Evolutionary conservation across 2,888 invertebrate genomes (phyloP), one percentile per base, ranked within the genome.

Genomic region (Zygogramma bicolorata): DNA sequence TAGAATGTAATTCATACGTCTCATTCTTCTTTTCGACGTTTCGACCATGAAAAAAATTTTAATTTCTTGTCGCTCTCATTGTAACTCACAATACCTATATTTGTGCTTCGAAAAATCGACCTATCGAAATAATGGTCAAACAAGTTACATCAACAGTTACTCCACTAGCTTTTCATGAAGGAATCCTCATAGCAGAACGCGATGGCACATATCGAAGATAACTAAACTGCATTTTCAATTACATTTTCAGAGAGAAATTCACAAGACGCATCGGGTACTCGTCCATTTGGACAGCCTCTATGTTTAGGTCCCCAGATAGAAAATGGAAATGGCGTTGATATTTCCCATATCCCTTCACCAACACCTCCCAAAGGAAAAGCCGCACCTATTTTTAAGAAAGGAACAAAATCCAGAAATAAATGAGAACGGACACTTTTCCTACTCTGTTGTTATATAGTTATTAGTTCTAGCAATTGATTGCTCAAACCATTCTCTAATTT

Each of bases 231-330:
- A 65, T 69, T 71, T 69, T 58, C 74, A 60, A 67, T 76, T 75
- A 58, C 76, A 77, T 82, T 85, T 87, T 82, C 86, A 87, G 87
- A 87, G 79, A 82, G 86, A 72, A 84, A 84, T 82, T 86, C 87
- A 22, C 86, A 86, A 82, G 86, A 87, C 78, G 86, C 84, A 66
- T 86, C 86, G 58, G 86, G 86, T 74, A 86, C 85, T 59, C 84
- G 86, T 78, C 87, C 87, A 34, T 87, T 86, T 75, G 95, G 95
- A 85, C 94, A 95, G 86, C 95, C 95, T 74, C 89, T 95, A 87
- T 92, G 93, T 90, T 90, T 92, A 86, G 85, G 84, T 75, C 83
- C 83, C 82, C 80, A 80, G 76, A 84, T 84, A 83, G 86, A 86
- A 84, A 88, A 88, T 84, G 87, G 88, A 77, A 82, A 84, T 80